Conservation (phyloP, 2,888 invertebrate species). For the Saturnia japonica region DNA sequence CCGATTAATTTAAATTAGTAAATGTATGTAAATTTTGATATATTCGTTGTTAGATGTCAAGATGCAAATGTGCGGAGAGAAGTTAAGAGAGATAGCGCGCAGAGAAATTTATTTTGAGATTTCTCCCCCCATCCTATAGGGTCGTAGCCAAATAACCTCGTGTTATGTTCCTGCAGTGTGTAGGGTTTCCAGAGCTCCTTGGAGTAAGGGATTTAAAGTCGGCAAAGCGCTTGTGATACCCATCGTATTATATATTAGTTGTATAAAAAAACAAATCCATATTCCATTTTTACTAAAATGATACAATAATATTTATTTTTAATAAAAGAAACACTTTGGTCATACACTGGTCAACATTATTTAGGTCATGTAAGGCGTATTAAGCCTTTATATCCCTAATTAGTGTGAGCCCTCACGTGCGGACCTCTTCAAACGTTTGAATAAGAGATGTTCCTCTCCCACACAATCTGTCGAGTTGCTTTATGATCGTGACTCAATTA, state of each 20-base stretch:
- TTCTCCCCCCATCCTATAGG: too few species aligned
- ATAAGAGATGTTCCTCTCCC: constrained; percentile 42
- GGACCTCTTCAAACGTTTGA: constrained; percentile 56
- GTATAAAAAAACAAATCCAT: not conserved
- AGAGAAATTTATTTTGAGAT: too few species aligned
- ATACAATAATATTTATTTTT: not conserved
- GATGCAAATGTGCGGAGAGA: too few species aligned
- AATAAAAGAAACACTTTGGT: not conserved
- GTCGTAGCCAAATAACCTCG: too few species aligned
- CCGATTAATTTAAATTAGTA: not conserved
- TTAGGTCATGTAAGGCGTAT: constrained; percentile 20
- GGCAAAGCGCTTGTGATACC: too few species aligned
- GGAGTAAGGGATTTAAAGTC: too few species aligned
- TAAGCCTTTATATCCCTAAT: constrained; percentile 55
- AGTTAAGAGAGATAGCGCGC: too few species aligned
- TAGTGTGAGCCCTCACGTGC: constrained; percentile 60
- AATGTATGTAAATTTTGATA: not conserved
- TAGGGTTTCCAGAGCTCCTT: too few species aligned
- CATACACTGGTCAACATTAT: not conserved
- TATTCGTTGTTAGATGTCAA: not conserved
- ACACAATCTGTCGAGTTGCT: constrained; percentile 22
- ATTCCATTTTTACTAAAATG: not conserved
- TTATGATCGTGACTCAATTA: constrained; percentile 14
- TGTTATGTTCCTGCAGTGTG: too few species aligned
- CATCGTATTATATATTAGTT: too few species aligned